phyloP scores from a whole-genome alignment of 2,113 vertebrate genomes.

The Oenanthe oenanthe region DNA sequence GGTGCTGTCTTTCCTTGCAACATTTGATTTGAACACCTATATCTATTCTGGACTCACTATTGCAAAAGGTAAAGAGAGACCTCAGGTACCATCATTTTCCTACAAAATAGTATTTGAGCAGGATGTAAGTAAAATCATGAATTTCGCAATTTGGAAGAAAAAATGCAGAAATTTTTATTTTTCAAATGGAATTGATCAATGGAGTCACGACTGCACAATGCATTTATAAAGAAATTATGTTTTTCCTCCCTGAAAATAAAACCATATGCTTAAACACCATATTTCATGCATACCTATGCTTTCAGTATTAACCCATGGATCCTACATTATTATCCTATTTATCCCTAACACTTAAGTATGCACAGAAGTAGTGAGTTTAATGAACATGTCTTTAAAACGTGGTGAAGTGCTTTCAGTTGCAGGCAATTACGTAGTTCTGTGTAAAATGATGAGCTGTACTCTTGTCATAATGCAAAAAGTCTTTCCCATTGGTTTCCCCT shows the following conservation, averaged over 20 bases:
- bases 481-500: neutral
- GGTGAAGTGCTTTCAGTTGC: neutral
- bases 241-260: neutral
- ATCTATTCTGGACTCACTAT: conserved; percentile 29
- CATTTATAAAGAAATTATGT: neutral
- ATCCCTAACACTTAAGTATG: neutral
- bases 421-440: neutral
- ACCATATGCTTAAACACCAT: neutral
- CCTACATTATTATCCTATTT: neutral
- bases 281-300: neutral
- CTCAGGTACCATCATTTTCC: neutral
- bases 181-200: neutral
- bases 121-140: neutral
- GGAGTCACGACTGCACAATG: neutral
- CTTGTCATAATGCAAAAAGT: neutral
- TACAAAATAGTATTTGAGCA: neutral
- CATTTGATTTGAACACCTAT: conserved; percentile 51
- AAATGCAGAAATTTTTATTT: neutral
- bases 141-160: neutral
- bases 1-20: conserved; percentile 42
- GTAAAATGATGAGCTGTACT: neutral
- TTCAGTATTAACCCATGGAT: neutral
- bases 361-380: neutral
- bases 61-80: conserved; percentile 2
- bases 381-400: neutral